These are phyloP conservation scores for Drosophila pseudotakahashii DNA, from an alignment of 2,888 invertebrate species.

Conservation along the genomic window DNA sequence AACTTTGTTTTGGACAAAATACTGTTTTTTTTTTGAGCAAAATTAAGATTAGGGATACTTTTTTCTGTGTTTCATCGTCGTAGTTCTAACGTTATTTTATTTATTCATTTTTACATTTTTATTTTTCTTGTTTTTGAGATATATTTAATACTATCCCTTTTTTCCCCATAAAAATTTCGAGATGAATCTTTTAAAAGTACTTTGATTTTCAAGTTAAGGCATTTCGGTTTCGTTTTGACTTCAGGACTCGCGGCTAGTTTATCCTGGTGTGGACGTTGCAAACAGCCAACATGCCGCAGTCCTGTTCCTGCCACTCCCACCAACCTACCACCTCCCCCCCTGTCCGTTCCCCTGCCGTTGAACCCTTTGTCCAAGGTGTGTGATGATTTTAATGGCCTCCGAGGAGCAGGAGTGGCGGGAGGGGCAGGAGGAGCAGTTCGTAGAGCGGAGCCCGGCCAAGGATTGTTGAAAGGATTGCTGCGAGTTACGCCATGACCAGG, in stretches of 20 bases:
- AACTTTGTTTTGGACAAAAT: not conserved
- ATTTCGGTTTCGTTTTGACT: conserved; percentile 14
- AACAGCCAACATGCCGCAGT: conserved; percentile 76
- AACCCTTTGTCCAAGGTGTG: conserved; percentile 48
- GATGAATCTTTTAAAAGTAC: not conserved
- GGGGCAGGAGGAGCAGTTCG: no score
- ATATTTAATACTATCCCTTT: not conserved
- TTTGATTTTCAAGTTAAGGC: not conserved
- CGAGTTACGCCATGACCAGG: conserved; percentile 61
- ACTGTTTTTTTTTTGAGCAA: no score
- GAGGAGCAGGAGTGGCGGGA: conserved; percentile 2
- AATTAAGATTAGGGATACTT: no score
- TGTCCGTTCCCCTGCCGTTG: not conserved
- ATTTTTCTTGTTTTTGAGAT: no score
- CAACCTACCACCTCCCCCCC: not conserved
- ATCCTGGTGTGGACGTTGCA: conserved; percentile 65
- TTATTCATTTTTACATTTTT: no score
- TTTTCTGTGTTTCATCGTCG: no score
- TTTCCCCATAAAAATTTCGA: not conserved
- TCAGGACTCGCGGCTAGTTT: conserved; percentile 41
- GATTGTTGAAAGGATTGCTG: conserved; percentile 78
- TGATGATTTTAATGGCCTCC: conserved; percentile 67
- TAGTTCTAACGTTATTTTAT: no score
- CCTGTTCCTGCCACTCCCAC: conserved; percentile 34
- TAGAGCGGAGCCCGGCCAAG: conserved; percentile 49